phyloP scores from a whole-genome alignment of 2,888 invertebrate species.

The Cristatella mucedo region DNA sequence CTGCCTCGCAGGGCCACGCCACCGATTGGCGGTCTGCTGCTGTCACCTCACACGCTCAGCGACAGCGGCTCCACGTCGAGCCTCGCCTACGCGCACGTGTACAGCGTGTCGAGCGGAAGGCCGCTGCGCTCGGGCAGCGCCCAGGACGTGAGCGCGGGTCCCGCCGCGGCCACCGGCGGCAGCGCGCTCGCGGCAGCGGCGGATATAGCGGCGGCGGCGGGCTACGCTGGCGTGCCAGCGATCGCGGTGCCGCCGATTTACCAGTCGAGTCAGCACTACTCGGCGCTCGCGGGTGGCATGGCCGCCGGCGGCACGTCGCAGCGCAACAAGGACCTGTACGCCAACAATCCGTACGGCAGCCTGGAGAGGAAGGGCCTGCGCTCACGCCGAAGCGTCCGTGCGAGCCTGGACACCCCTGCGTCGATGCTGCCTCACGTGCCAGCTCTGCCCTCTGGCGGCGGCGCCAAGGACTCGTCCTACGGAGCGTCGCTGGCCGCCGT shows the following conservation, averaged over 20 bases:
- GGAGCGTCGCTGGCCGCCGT: no score
- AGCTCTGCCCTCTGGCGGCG: no score
- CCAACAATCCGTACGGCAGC: slow-evolving; percentile 11
- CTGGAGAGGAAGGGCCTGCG: slow-evolving; percentile 12
- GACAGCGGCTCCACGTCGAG: no score
- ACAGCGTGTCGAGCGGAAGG: slow-evolving; percentile 3
- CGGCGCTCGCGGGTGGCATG: no score
- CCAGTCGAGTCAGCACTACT: no score
- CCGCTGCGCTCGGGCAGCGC: slow-evolving; percentile 8
- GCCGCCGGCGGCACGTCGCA: no score
- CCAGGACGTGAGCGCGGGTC: slow-evolving; percentile 9
- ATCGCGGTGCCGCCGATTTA: neutral
- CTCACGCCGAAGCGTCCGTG: neutral
- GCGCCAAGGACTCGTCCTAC: no score
- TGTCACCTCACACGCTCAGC: neutral
- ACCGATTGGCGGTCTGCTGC: slow-evolving; percentile 2
- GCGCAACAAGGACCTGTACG: neutral
- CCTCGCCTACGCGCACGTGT: slow-evolving; percentile 6
- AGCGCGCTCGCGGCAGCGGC: neutral
- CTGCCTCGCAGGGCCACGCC: neutral
- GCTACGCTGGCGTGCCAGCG: neutral
- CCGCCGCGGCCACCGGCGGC: neutral
- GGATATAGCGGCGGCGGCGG: neutral
- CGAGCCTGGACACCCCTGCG: slow-evolving; percentile 38
- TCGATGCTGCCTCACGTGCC: neutral